These are phyloP conservation scores for Harpalus rubripes DNA, from an alignment of 2,888 invertebrate genomes.

Conservation along the genomic window DNA sequence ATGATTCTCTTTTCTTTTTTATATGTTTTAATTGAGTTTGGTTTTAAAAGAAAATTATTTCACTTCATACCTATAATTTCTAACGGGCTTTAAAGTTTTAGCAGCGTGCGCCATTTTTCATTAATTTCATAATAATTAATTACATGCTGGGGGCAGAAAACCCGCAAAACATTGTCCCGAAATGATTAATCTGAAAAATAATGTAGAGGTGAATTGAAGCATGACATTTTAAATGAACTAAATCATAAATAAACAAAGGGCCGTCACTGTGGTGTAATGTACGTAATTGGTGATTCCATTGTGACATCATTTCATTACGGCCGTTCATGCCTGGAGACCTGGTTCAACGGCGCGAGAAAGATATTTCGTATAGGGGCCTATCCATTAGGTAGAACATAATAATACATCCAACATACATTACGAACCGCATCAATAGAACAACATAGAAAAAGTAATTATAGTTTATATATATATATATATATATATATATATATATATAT, in stretches of 20 bases:
- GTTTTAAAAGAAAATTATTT: neutral
- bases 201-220: neutral
- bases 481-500: too few species aligned
- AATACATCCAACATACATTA: neutral
- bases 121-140: constrained; percentile 19
- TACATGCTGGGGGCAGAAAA: constrained; percentile 1
- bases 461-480: too few species aligned
- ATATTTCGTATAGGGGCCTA: neutral
- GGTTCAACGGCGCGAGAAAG: neutral
- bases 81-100: neutral
- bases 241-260: constrained; percentile 33
- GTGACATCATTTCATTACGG: constrained; percentile 28
- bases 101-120: neutral
- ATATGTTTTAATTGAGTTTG: constrained; percentile 1
- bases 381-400: neutral
- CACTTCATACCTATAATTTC: too few species aligned
- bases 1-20: constrained; percentile 12
- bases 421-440: neutral
- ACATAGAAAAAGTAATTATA: neutral
- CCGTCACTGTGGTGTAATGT: neutral
- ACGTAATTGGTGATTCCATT: constrained; percentile 35
- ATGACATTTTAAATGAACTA: constrained; percentile 18
- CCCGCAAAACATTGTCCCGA: constrained; percentile 1
- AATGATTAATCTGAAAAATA: constrained; percentile 13
- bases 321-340: neutral